Evolutionary conservation across 2,797 vertebrate genomes (phyloP).

Genomic region (Anomalospiza imberbis): DNA sequence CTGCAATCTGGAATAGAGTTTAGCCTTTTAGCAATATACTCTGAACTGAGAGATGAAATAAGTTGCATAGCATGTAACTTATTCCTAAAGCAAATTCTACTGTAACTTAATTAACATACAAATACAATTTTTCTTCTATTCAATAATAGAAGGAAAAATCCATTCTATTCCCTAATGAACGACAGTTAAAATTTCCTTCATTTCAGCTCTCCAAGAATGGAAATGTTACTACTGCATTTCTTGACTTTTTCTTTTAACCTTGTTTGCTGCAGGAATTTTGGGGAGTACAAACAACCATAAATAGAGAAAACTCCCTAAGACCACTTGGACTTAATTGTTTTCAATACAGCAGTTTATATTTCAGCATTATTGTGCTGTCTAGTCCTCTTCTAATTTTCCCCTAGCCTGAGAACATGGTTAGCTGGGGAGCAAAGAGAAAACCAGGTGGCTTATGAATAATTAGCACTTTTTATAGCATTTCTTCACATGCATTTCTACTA

Average conservation of each 20-base stretch:
- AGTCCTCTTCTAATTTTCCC: not conserved
- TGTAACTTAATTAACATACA: conserved; percentile 38
- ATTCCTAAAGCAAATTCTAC: conserved; percentile 30
- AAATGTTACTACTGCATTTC: not conserved
- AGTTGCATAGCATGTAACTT: not conserved
- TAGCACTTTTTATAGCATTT: conserved; percentile 1
- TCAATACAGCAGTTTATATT: not conserved
- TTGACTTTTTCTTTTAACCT: not conserved
- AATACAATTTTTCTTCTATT: conserved; percentile 18
- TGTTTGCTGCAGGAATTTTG: not conserved
- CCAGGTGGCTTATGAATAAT: conserved; percentile 32
- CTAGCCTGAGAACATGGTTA: not conserved
- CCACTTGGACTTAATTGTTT: not conserved
- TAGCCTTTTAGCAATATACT: conserved; percentile 6
- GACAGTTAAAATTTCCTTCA: not conserved
- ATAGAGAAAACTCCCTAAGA: not conserved
- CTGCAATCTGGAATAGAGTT: not conserved
- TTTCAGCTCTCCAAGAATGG: not conserved
- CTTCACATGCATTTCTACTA: not conserved
- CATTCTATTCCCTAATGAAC: not conserved
- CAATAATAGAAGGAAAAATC: not conserved
- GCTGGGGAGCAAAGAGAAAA: not conserved
- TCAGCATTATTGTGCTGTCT: not conserved
- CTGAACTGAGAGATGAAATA: not conserved
- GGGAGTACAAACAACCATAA: not conserved